These are phyloP conservation scores for Rhogogaster chlorosoma DNA, from an alignment of 2,888 invertebrate species.

Conservation along the genomic window DNA sequence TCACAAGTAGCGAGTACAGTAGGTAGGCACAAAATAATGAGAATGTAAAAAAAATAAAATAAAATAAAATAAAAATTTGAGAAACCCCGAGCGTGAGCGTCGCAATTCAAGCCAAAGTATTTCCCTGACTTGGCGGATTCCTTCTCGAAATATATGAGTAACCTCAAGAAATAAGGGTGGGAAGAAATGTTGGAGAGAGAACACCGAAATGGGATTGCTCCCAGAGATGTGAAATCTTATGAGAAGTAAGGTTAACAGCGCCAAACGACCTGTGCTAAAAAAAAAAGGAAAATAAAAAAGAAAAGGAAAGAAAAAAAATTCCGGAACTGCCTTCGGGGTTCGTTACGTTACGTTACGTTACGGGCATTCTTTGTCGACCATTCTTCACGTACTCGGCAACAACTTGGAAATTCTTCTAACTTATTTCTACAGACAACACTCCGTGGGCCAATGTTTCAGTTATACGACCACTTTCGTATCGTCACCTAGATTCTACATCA, in stretches of 20 bases:
- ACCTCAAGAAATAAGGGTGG: slow-evolving; percentile 13
- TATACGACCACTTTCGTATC: neutral
- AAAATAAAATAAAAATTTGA: neutral
- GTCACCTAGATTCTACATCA: neutral
- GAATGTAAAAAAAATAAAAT: neutral
- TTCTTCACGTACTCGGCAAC: neutral
- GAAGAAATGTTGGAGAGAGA: neutral
- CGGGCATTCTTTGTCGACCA: neutral
- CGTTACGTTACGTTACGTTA: neutral
- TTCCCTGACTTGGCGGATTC: neutral
- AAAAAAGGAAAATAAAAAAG: neutral
- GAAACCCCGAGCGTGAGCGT: neutral
- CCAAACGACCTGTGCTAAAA: neutral
- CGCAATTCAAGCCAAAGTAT: slow-evolving; percentile 16
- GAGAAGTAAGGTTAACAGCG: slow-evolving; percentile 24
- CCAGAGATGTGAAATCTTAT: slow-evolving; percentile 10
- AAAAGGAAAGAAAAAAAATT: neutral
- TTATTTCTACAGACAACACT: neutral
- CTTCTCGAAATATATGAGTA: neutral
- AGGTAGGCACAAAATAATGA: slow-evolving; percentile 1
- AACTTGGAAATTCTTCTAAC: neutral
- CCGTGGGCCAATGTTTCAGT: neutral
- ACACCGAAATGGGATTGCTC: slow-evolving; percentile 27
- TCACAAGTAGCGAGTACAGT: neutral
- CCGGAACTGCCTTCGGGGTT: neutral